Conservation (phyloP, 2,113 vertebrate genomes). For the Thalassoma bifasciatum region DNA sequence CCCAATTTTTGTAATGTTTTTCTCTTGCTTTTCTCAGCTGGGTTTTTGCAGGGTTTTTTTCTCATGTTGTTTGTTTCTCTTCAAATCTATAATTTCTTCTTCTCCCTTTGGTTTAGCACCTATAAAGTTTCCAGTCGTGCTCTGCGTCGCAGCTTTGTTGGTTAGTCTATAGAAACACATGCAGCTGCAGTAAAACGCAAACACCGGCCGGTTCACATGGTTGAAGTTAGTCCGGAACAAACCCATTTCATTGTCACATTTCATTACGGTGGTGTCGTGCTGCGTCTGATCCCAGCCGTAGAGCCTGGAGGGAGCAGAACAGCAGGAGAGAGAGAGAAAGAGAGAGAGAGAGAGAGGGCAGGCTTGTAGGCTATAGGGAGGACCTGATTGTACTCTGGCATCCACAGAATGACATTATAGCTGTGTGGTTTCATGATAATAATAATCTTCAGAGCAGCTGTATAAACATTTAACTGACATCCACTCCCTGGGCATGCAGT, state of each 20-base stretch:
- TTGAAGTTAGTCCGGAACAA: conserved; percentile 28
- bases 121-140: not conserved
- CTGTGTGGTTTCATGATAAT: conserved; percentile 87
- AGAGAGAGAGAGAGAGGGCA: conserved; percentile 66
- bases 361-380: conserved; percentile 79
- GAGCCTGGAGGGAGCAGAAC: conserved; percentile 53
- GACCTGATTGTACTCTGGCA: conserved; percentile 84
- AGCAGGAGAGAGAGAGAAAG: conserved; percentile 61
- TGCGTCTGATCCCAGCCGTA: conserved; percentile 50
- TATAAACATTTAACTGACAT: conserved; percentile 87
- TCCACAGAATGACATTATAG: conserved; percentile 86
- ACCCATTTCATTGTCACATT: conserved; percentile 64
- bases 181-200: conserved; percentile 36
- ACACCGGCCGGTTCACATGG: conserved; percentile 39
- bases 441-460: conserved; percentile 87
- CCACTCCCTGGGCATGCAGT: conserved; percentile 82
- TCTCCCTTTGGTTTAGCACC: conserved; percentile 9
- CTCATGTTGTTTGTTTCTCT: no score
- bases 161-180: conserved; percentile 9
- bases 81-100: no score
- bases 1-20: no score
- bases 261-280: conserved; percentile 56
- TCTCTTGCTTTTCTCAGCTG: no score
- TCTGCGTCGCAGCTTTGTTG: not conserved
- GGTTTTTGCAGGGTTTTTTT: no score